These are phyloP conservation scores for Ptilonorhynchus violaceus DNA, from an alignment of 2,113 vertebrate genomes.

Conservation along the genomic window DNA sequence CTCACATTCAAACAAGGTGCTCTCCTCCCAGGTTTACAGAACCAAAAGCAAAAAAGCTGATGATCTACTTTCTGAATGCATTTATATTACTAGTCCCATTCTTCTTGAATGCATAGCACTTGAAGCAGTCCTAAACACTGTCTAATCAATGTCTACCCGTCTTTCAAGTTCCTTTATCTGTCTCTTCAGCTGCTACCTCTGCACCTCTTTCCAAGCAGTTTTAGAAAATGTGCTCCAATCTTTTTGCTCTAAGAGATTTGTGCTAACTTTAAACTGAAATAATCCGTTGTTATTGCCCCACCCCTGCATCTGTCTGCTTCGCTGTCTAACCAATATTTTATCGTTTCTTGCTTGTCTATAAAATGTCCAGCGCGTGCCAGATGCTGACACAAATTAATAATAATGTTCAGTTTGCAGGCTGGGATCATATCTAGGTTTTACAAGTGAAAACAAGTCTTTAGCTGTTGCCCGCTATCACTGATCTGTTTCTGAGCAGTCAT, in stretches of 20 bases:
- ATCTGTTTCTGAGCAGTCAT: neutral
- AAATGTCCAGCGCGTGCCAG: neutral
- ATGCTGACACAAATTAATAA: neutral
- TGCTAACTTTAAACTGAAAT: neutral
- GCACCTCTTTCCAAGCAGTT: neutral
- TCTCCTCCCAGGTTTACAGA: neutral
- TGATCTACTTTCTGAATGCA: neutral
- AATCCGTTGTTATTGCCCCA: neutral
- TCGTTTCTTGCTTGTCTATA: neutral
- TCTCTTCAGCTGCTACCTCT: neutral
- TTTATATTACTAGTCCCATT: neutral
- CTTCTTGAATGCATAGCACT: neutral
- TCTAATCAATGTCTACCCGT: neutral
- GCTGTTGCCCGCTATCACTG: neutral
- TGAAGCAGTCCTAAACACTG: neutral
- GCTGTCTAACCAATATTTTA: neutral
- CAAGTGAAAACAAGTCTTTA: neutral
- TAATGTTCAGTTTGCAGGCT: neutral
- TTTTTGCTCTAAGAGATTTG: neutral
- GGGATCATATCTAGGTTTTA: neutral
- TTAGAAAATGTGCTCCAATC: neutral
- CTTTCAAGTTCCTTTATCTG: neutral
- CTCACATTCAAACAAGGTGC: neutral
- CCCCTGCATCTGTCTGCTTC: neutral
- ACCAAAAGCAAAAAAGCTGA: neutral